Evolutionary conservation across 2,113 vertebrate genomes (phyloP).

Genomic region (Noctilio leporinus): DNA sequence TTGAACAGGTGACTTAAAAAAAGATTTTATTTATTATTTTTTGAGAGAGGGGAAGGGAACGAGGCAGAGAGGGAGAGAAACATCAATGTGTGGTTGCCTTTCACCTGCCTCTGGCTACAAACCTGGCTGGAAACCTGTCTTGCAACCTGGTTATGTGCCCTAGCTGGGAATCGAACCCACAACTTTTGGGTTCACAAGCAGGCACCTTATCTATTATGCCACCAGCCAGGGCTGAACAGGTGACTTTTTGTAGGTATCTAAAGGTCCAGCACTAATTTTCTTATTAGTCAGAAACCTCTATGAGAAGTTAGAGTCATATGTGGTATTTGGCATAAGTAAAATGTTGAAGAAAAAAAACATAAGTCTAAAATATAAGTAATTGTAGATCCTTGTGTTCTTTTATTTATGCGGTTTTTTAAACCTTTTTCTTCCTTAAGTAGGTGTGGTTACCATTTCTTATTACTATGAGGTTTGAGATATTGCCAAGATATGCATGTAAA

Average conservation of each 20-base stretch:
- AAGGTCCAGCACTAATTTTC: not conserved
- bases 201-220: too few species aligned
- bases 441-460: not conserved
- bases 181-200: too few species aligned
- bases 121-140: too few species aligned
- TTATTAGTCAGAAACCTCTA: not conserved
- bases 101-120: too few species aligned
- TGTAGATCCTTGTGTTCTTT: slow-evolving; percentile 64
- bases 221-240: too few species aligned
- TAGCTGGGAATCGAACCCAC: too few species aligned
- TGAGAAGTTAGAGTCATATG: not conserved
- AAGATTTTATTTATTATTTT: too few species aligned
- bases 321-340: slow-evolving; percentile 35
- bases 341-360: slow-evolving; percentile 46
- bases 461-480: not conserved
- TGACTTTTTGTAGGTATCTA: not conserved
- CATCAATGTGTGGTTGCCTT: too few species aligned
- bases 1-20: not conserved
- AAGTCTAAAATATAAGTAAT: slow-evolving; percentile 45
- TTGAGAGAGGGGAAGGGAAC: too few species aligned
- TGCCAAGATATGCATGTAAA: not conserved
- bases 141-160: too few species aligned
- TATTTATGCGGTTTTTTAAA: slow-evolving; percentile 62
- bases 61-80: too few species aligned
- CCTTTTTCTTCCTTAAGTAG: not conserved